Evolutionary conservation across 2,113 vertebrate genomes (phyloP), one percentile per base, ranked within the genome.

Genomic region (Mus pahari): DNA sequence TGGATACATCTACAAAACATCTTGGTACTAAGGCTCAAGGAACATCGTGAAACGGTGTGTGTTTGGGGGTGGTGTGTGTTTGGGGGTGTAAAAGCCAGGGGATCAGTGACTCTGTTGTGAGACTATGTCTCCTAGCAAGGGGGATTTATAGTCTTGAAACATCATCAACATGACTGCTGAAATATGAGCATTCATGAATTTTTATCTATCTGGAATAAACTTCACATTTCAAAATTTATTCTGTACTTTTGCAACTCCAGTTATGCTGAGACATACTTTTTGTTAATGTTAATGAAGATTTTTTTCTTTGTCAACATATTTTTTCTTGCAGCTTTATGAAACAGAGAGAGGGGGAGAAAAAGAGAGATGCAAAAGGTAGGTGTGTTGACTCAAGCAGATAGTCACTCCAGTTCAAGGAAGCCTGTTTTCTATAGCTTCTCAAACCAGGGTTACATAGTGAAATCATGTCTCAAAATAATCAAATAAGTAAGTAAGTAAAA

Each of bases 221-320:
- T 74, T 89, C 50, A 87, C 7, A 39, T 83, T 92, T 87, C 73
- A 66, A 33, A 91, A 50, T 79, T 88, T 87, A 87, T 58, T 68
- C 9, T 50, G 1, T 73, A 62, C 68, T 86, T 78, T 86, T 89
- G 7, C 68, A 70, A 73, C 48, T 19, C 36, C 7, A 7, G 90
- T 97, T 66, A 78, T 20, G 77, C 0, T 53, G 48, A 83, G 20
- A 58, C 1, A 14, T 4, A 66, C 1, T 36, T 96, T 95, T 83
- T 82, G 31, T 68, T 73, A 95, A 50, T 64, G 26, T 11, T 66
- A 66, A 66, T 83, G 39, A 48, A 83, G 48, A 66, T 31, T 81
- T 31, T 86, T 36, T 89, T 73, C 58, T 24, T 17, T 75, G 6
- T 66, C 60, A 96, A 89, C 60, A 28, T 48, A 77, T 92, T 73